Evolutionary conservation across 2,113 vertebrate species (phyloP), one percentile per base, ranked within the genome.

Genomic region (Oryzias woworae): DNA sequence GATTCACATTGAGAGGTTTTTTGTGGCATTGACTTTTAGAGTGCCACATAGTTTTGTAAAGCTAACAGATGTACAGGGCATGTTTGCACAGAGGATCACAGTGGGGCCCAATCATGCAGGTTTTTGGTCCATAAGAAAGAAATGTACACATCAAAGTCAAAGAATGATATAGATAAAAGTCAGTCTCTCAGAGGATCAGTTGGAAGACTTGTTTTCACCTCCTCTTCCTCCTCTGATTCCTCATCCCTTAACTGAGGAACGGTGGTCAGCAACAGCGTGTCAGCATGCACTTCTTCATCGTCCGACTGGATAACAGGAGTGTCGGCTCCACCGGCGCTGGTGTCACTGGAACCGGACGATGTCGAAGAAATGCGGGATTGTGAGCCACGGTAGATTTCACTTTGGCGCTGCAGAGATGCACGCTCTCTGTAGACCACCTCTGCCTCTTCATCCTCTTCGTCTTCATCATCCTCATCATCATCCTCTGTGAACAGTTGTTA

Each of bases 271-370:
- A 89, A 72, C 61, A 87, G 66, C 3, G 87, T 93, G 90, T 94
- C 94, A 18, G 86, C 91, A 20, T 91, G 91, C 57, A 89, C 91
- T 10, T 95, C 95, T 69, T 96, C 94, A 6, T 95, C 93, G 2
- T 97, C 95, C 0, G 95, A 96, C 80, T 96, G 95, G 84, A 94
- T 92, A 80, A 95, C 89, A 0, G 94, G 95, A 0, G 95, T 96
- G 77, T 95, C 92, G 0, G 72, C 88, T 24, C 94, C 94, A 1
- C 88, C 91, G 2, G 90, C 92, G 0, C 94, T 95, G 52, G 88
- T 92, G 46, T 93, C 92, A 10, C 90, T 93, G 63, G 94, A 96
- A 8, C 79, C 81, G 0, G 95, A 96, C 2, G 95, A 96, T 0
- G 92, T 94, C 3, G 95, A 96, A 0, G 91, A 94, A 64, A 92